phyloP scores from a whole-genome alignment of 2,888 invertebrate species.

The Agrilus biguttatus region DNA sequence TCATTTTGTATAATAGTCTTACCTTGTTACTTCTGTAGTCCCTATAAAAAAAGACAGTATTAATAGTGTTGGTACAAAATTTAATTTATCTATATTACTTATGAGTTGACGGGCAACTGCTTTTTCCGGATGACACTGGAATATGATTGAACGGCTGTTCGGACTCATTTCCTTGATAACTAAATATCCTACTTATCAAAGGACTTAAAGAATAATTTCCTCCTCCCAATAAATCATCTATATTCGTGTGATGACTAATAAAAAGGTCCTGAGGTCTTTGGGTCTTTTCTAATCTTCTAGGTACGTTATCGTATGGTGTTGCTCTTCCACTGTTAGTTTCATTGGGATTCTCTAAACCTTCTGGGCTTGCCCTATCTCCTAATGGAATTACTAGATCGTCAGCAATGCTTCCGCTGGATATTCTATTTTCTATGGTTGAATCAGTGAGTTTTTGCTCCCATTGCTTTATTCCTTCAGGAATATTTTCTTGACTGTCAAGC shows the following conservation, averaged over 20 bases:
- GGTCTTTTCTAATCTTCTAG: slow-evolving; percentile 15
- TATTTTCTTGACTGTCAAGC: slow-evolving; percentile 35
- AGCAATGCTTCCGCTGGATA: slow-evolving; percentile 14
- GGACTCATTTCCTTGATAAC: slow-evolving; percentile 23
- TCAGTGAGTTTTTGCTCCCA: slow-evolving; percentile 11
- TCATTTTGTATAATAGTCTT: background rate
- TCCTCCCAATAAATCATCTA: slow-evolving; percentile 75
- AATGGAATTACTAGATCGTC: slow-evolving; percentile 40
- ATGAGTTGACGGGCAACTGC: no score
- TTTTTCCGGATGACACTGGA: no score
- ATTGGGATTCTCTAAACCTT: slow-evolving; percentile 47
- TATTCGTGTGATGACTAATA: slow-evolving; percentile 73
- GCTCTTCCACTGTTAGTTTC: slow-evolving; percentile 33
- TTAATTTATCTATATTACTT: slow-evolving; percentile 16
- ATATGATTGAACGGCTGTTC: slow-evolving; percentile 11
- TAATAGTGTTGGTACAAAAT: background rate
- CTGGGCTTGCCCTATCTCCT: slow-evolving; percentile 68
- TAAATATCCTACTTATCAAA: slow-evolving; percentile 42
- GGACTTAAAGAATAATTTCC: slow-evolving; percentile 46
- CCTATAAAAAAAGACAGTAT: background rate
- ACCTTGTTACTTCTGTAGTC: background rate
- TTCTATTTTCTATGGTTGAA: slow-evolving; percentile 10
- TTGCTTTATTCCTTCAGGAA: slow-evolving; percentile 14
- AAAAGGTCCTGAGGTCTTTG: slow-evolving; percentile 40
- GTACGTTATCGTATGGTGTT: slow-evolving; percentile 61